These are phyloP conservation scores for Pagrus major DNA, from an alignment of 2,113 vertebrate genomes.

Conservation along the genomic window DNA sequence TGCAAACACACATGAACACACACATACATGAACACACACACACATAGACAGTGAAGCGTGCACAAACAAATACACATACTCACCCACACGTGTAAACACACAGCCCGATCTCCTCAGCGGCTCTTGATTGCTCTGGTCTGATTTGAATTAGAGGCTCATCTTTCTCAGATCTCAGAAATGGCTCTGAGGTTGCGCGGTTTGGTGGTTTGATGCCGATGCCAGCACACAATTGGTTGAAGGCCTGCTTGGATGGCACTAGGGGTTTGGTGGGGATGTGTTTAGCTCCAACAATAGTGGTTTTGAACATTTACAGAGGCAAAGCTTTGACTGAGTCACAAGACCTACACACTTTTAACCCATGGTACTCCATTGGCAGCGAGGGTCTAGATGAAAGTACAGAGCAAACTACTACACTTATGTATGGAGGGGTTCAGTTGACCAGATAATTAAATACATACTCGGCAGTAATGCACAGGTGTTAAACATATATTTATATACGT, in stretches of 20 bases:
- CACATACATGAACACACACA: constrained; percentile 16
- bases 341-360: constrained; percentile 63
- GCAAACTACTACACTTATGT: constrained; percentile 2
- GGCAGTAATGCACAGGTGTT: constrained; percentile 1
- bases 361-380: background rate
- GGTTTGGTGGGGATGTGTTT: constrained; percentile 64
- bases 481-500: background rate
- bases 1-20: constrained; percentile 29
- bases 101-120: constrained; percentile 54
- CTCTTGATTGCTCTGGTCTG: constrained; percentile 79
- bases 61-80: constrained; percentile 59
- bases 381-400: constrained; percentile 9
- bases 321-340: constrained; percentile 47
- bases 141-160: constrained; percentile 81
- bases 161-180: constrained; percentile 75
- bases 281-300: constrained; percentile 70
- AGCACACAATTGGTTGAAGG: constrained; percentile 69
- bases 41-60: background rate
- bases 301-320: constrained; percentile 61
- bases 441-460: constrained; percentile 1
- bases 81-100: constrained; percentile 64
- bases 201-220: constrained; percentile 76
- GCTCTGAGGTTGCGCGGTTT: constrained; percentile 73
- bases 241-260: constrained; percentile 71
- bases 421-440: constrained; percentile 5